Percentiles rank a stretch among this genome's conserved stretches.
phyloP scores from a whole-genome alignment of 2,888 invertebrate species.

The Drosophila cyrtoloma region DNA sequence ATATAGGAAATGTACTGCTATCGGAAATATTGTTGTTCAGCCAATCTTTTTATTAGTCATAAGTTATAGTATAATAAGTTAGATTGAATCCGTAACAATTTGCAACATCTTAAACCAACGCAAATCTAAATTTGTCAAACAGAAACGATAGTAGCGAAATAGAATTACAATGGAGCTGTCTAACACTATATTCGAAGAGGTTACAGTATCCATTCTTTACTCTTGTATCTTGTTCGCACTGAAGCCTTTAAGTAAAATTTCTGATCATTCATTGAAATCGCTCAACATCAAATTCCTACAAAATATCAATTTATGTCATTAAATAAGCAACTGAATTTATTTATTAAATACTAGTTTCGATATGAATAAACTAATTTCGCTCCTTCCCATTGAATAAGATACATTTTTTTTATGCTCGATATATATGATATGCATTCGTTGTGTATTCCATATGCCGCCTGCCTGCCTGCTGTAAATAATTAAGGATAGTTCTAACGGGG shows the following conservation, averaged over 20 bases:
- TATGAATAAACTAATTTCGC: not conserved
- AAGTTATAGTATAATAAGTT: not conserved
- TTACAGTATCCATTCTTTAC: not conserved
- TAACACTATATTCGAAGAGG: not conserved
- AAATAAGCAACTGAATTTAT: not conserved
- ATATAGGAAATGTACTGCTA: slow-evolving; percentile 11
- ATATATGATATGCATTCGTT: slow-evolving; percentile 12
- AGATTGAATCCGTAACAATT: not conserved
- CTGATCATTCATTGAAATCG: not conserved
- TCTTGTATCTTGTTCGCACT: not conserved
- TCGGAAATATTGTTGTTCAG: slow-evolving; percentile 5
- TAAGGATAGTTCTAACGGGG: slow-evolving; percentile 67
- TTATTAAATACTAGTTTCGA: not conserved
- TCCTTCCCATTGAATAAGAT: not conserved
- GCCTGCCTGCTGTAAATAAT: slow-evolving; percentile 51
- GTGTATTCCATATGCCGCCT: not conserved
- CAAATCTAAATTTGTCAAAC: not conserved
- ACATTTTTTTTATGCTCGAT: not conserved
- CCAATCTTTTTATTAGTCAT: not conserved
- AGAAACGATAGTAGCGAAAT: not conserved
- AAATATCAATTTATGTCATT: not conserved
- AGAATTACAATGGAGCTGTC: not conserved
- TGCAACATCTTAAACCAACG: not conserved
- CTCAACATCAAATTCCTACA: not conserved
- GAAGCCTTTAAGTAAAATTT: not conserved